These are phyloP conservation scores for Folsomia candida DNA, from an alignment of 2,888 invertebrate genomes.

Conservation along the genomic window DNA sequence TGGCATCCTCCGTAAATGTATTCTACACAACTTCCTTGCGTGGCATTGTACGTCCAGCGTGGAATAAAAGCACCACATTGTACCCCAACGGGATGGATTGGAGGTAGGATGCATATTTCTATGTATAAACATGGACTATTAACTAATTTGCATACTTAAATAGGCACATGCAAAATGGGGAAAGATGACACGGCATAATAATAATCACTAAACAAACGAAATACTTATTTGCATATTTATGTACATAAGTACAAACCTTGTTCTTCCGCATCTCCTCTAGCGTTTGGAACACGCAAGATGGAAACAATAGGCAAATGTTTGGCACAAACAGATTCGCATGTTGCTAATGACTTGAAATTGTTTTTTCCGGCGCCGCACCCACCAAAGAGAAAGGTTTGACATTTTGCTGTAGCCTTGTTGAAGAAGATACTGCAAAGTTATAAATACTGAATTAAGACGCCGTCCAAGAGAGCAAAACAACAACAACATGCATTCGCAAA, in stretches of 20 bases:
- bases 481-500: neutral
- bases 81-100: neutral
- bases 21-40: conserved; percentile 28
- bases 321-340: conserved; percentile 39
- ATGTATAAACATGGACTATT: neutral
- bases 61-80: conserved; percentile 39
- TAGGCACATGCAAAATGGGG: neutral
- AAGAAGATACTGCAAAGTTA: conserved; percentile 27
- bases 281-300: neutral
- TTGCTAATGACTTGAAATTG: conserved; percentile 37
- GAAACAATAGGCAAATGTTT: conserved; percentile 22
- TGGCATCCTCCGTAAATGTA: conserved; percentile 50
- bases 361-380: conserved; percentile 49
- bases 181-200: neutral
- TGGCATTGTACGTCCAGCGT: conserved; percentile 40
- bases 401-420: conserved; percentile 32
- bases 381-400: conserved; percentile 45
- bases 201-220: neutral
- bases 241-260: neutral
- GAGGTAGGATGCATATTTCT: neutral
- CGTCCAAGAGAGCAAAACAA: too few species aligned
- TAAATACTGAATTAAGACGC: neutral
- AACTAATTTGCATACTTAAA: neutral
- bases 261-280: neutral
- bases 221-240: neutral